Evolutionary conservation across 2,797 vertebrate genomes (phyloP), one percentile per base, ranked within the genome.

Genomic region (Hirundo rustica): DNA sequence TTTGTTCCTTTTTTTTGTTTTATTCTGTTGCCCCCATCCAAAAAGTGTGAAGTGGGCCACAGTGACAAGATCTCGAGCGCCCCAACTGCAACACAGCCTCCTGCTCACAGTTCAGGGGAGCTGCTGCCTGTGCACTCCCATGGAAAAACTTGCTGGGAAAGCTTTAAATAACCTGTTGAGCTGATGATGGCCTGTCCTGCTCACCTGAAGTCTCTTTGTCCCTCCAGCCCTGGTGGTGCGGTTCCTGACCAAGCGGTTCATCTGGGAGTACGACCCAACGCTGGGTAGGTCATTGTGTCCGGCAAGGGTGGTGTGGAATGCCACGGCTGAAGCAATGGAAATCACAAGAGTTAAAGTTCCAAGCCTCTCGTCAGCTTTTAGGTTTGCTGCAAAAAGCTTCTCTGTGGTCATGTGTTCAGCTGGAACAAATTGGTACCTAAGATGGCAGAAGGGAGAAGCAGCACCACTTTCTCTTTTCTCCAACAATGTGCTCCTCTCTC

Each of bases 181-280:
- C 54, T 62, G 66, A 57, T 62, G 65, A 54, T 51, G 40, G 27
- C 48, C 27, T 82, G 60, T 71, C 40, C 30, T 40, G 72, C 93
- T 95, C 45, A 91, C 68, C 60, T 36, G 4, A 83, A 65, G 67
- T 86, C 25, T 92, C 93, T 85, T 60, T 97, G 92, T 94, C 91
- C 81, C 95, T 92, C 47, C 98, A 99, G 99, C 99, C 87, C 97
- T 99, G 38, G 99, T 99, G 50, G 99, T 99, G 96, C 98, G 99
- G 87, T 99, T 99, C 96, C 98, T 99, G 98, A 99, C 99, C 88
- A 99, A 99, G 95, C 96, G 99, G 21, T 99, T 99, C 98, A 99
- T 99, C 98, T 99, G 99, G 99, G 99, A 99, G 96, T 99, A 99
- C 3, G 99, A 99, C 88, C 99, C 99, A 0, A 99, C 99, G 0